phyloP scores from a whole-genome alignment of 2,797 vertebrate genomes.

The Arnoldichthys spilopterus region DNA sequence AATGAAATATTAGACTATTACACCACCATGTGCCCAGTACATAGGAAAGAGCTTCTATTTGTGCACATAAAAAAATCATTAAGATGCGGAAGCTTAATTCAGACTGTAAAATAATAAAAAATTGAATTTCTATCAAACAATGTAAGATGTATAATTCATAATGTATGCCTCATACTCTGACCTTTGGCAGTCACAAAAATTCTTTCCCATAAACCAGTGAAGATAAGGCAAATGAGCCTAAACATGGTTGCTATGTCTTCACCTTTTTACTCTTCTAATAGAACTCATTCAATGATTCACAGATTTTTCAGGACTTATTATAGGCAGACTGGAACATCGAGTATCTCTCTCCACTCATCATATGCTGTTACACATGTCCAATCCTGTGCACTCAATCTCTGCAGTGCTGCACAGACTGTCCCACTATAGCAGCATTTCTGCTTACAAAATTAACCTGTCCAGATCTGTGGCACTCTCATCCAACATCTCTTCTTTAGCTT shows the following conservation, averaged over 20 bases:
- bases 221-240: too few species aligned
- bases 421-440: neutral
- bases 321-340: neutral
- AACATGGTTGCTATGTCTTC: too few species aligned
- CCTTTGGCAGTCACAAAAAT: neutral
- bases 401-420: neutral
- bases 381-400: neutral
- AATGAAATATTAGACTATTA: too few species aligned
- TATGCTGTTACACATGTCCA: neutral
- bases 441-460: constrained; percentile 10
- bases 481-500: constrained; percentile 1
- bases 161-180: neutral
- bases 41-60: too few species aligned
- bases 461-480: constrained; percentile 1
- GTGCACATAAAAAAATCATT: too few species aligned
- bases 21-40: too few species aligned
- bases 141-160: too few species aligned
- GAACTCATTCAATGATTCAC: neutral
- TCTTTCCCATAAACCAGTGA: neutral
- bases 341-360: constrained; percentile 1
- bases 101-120: neutral
- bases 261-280: neutral
- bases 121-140: too few species aligned
- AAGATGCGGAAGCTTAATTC: too few species aligned
- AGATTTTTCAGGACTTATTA: neutral